Percentiles rank a stretch among this genome's conserved stretches.
Evolutionary conservation across 2,113 vertebrate species (phyloP).

Genomic region (Syrrhaptes paradoxus): DNA sequence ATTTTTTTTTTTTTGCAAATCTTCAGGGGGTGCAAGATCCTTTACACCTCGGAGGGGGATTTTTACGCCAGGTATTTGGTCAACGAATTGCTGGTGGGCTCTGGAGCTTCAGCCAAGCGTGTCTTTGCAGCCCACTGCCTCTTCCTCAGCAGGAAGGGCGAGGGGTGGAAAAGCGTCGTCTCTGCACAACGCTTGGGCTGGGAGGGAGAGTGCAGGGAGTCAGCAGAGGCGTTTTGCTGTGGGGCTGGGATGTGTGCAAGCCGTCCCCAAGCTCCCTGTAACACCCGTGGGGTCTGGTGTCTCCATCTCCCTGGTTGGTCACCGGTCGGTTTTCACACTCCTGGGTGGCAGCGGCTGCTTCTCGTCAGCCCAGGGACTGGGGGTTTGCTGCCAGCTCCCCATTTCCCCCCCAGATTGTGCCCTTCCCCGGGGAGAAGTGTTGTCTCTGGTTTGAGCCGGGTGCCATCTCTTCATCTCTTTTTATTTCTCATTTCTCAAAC

Average conservation of each 20-base stretch:
- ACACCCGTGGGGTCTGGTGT: background rate
- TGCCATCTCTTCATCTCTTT: background rate
- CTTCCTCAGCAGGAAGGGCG: rapidly evolving
- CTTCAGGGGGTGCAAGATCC: background rate
- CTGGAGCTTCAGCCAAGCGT: background rate
- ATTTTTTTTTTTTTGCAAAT: background rate
- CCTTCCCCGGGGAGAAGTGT: background rate
- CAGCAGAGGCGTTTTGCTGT: background rate
- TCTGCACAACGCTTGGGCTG: background rate
- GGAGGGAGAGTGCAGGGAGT: background rate
- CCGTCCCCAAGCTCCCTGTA: background rate
- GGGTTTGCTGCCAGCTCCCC: background rate
- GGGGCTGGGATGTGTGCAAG: background rate
- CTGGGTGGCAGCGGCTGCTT: background rate
- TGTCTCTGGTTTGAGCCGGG: background rate
- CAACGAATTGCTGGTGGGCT: background rate
- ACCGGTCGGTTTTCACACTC: background rate
- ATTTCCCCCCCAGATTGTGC: background rate
- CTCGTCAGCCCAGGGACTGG: too few species aligned
- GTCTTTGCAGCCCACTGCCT: background rate
- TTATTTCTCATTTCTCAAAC: background rate
- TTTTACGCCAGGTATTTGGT: too few species aligned
- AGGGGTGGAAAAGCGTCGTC: background rate
- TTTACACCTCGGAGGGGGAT: background rate
- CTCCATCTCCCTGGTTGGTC: background rate